Percentiles rank a stretch among this genome's conserved stretches.
Evolutionary conservation across 1,140 invertebrate genomes (phyloP).

Genomic region (Scaptomyza graminum): DNA sequence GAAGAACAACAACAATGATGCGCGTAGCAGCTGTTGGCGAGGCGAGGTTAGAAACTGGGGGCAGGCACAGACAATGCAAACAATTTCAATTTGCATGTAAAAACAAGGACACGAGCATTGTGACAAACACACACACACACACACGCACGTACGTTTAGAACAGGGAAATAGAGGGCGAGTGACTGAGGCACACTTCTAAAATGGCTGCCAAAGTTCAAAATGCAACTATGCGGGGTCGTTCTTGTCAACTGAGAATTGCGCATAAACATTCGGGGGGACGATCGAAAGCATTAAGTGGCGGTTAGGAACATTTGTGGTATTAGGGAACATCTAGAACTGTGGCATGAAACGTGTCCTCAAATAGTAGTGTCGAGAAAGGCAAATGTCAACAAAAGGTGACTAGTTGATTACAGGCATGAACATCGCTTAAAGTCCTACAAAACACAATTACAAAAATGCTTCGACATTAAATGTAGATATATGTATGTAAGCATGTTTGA

Average conservation of each 20-base stretch:
- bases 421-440: not conserved
- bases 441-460: not conserved
- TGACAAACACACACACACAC: conserved; percentile 6
- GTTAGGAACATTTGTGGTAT: conserved; percentile 35
- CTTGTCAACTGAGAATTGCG: conserved; percentile 26
- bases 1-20: conserved; percentile 20
- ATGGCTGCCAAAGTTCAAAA: conserved; percentile 52
- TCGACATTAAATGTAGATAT: too few species aligned
- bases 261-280: not conserved
- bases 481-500: not conserved
- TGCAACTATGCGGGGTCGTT: conserved; percentile 49
- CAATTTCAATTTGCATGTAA: conserved; percentile 79
- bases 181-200: conserved; percentile 5
- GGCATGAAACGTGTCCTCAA: conserved; percentile 30
- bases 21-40: conserved; percentile 45
- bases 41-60: conserved; percentile 60
- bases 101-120: conserved; percentile 59
- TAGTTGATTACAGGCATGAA: conserved; percentile 5
- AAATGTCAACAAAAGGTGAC: conserved; percentile 23
- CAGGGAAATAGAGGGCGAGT: not conserved
- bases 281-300: conserved; percentile 22
- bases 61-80: conserved; percentile 74
- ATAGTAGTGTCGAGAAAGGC: conserved; percentile 9
- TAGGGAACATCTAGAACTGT: conserved; percentile 16
- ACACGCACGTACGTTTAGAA: not conserved